These are phyloP conservation scores for Neoarius graeffei DNA, from an alignment of 2,113 vertebrate species.

Conservation along the genomic window DNA sequence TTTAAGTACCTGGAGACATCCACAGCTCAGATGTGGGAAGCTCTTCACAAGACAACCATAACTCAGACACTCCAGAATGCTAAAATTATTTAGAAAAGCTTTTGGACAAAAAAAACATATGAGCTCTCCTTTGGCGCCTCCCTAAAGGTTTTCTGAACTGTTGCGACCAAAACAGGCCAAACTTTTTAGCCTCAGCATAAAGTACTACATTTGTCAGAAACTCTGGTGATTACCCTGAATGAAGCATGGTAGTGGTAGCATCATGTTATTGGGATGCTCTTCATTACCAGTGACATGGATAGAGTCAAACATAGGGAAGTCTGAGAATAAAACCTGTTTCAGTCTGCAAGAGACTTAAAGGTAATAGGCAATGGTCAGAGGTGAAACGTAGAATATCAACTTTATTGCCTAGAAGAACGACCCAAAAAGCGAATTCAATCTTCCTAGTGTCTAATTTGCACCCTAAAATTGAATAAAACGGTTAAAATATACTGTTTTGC, in stretches of 20 bases:
- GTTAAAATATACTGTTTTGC: no score
- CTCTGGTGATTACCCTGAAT: neutral
- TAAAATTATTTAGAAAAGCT: neutral
- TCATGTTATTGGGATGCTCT: neutral
- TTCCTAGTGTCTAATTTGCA: no score
- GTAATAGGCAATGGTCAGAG: no score
- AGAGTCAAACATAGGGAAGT: neutral
- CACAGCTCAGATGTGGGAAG: neutral
- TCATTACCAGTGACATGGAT: neutral
- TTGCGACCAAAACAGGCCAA: neutral
- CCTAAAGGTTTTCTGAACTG: neutral
- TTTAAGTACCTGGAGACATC: neutral
- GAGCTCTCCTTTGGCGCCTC: neutral
- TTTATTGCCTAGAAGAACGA: no score
- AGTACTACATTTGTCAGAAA: neutral
- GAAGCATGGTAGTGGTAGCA: neutral
- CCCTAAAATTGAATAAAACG: no score
- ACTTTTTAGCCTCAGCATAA: no score
- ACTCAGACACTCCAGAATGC: neutral
- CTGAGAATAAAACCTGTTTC: neutral
- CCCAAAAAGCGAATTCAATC: no score
- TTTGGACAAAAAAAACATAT: no score
- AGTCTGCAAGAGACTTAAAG: neutral
- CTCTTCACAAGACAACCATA: neutral
- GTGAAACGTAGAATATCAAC: no score